These are phyloP conservation scores for Parazoanthus swiftii DNA, from an alignment of 92 coral and sea anemone species.

Conservation along the genomic window DNA sequence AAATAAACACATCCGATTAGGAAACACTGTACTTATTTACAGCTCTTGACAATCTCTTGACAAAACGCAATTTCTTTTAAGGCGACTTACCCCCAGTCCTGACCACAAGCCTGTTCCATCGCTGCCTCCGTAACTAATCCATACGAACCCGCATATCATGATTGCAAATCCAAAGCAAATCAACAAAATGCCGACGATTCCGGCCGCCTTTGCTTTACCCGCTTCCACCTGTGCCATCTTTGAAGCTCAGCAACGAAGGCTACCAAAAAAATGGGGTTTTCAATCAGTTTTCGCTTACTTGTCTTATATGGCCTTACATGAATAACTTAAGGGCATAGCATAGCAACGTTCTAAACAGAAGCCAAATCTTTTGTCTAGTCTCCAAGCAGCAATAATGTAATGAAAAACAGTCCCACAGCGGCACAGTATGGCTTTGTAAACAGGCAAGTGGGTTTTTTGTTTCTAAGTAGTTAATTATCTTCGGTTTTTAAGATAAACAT, in stretches of 20 bases:
- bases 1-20: neutral
- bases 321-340: conserved; percentile 7
- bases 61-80: neutral
- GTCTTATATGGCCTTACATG: neutral
- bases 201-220: conserved; percentile 80
- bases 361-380: neutral
- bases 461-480: neutral
- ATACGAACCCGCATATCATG: conserved; percentile 63
- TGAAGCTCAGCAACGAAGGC: neutral
- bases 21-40: neutral
- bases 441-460: neutral
- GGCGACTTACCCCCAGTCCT: conserved; percentile 72
- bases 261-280: neutral
- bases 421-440: neutral
- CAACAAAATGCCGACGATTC: conserved; percentile 63
- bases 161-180: conserved; percentile 39
- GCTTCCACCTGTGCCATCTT: conserved; percentile 48
- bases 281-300: neutral
- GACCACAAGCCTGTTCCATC: conserved; percentile 77
- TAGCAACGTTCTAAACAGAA: conserved; percentile 13
- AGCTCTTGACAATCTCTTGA: neutral
- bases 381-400: neutral
- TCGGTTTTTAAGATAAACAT: neutral
- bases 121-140: conserved; percentile 53
- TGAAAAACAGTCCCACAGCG: neutral